Evolutionary conservation across 2,797 vertebrate genomes (phyloP), one percentile per base, ranked within the genome.

Genomic region (Galaxias olidus): DNA sequence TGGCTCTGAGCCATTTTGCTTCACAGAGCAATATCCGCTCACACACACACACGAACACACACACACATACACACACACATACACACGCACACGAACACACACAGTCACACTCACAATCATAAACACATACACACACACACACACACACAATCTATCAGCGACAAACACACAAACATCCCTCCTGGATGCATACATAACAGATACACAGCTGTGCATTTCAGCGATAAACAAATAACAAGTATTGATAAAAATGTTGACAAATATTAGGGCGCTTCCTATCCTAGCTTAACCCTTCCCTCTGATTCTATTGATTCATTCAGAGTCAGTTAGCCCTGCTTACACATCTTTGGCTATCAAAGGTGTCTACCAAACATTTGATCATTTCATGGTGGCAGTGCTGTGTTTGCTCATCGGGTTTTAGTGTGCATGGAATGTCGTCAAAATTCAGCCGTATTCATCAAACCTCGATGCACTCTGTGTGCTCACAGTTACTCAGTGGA

Each of bases 1-100:
- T 93, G 92, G 94, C 94, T 94, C 91, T 75, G 90, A 93, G 94
- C 93, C 94, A 95, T 30, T 91, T 91, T 91, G 87, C 90, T 91
- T 92, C 92, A 91, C 90, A 90, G 88, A 90, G 93, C 87, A 94
- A 91, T 88, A 90, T 86, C 88, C 76, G 82, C 87, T 88, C 51
- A 65, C 46, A 61, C 53, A 68, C 67, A 67, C 69, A 57, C 41
- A 63, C 10, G 19, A 17, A 54, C 11, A 44, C 61, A 43, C 65
- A 53, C 78, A 75, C 77, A 78, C 84, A 82, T 80, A 75, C 83
- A 71, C 72, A 58, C 64, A 69, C 67, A 42, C 71, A 61, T 76
- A 42, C 75, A 53, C 72, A 45, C 63, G 65, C 65, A 64, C 59
- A 58, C 69, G 62, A 53, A 61, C 61, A 56, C 50, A 68, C 60